phyloP scores from a whole-genome alignment of 2,797 vertebrate genomes.

The Novumbra hubbsi region DNA sequence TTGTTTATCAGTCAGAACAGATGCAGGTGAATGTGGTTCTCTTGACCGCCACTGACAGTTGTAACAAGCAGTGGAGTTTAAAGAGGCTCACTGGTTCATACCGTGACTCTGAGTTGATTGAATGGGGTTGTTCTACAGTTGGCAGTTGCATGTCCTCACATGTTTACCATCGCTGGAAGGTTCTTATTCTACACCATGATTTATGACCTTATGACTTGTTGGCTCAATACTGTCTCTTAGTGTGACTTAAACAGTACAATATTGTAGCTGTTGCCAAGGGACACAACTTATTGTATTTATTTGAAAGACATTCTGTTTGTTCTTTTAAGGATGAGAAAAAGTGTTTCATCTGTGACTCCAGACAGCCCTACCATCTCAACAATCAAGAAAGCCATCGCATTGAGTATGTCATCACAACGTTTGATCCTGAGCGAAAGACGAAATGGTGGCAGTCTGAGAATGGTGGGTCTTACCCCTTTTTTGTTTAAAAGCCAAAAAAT shows the following conservation, averaged over 20 bases:
- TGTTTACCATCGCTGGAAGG: background rate
- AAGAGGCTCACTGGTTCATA: background rate
- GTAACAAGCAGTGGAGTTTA: background rate
- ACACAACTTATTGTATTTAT: background rate
- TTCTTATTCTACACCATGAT: background rate
- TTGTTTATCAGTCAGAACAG: background rate
- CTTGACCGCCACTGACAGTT: background rate
- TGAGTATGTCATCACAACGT: constrained; percentile 83
- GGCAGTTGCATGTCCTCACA: background rate
- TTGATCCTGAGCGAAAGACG: constrained; percentile 76
- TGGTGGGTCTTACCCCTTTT: constrained; percentile 58
- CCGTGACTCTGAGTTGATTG: background rate
- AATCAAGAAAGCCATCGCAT: constrained; percentile 80
- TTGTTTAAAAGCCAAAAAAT: background rate
- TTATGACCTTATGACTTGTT: background rate
- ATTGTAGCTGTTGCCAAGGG: background rate
- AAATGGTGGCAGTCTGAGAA: constrained; percentile 94
- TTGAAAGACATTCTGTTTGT: constrained; percentile 20
- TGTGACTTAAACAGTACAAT: too few relatives aligned
- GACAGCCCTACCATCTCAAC: constrained; percentile 71
- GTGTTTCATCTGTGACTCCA: constrained; percentile 87
- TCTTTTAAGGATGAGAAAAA: constrained; percentile 79
- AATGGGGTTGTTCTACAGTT: background rate
- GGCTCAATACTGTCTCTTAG: background rate
- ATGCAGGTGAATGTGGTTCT: background rate